These are phyloP conservation scores for Tenthredo mesomela DNA, from an alignment of 2,888 invertebrate genomes.

Conservation along the genomic window DNA sequence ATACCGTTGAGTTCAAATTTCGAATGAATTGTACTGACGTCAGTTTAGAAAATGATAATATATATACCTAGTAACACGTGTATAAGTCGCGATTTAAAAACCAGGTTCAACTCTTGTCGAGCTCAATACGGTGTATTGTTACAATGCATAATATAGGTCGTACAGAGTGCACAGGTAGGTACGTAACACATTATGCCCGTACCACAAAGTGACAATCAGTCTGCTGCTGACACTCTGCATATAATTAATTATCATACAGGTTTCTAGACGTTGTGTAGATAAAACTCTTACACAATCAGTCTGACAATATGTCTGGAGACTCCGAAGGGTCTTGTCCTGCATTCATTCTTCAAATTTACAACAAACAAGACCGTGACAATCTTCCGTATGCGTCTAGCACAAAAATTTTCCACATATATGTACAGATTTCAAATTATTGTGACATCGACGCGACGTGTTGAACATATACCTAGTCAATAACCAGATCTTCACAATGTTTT, in stretches of 20 bases:
- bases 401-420: background rate
- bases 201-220: background rate
- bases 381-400: background rate
- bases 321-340: slow-evolving; percentile 9
- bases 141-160: slow-evolving; percentile 21
- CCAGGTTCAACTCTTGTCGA: slow-evolving; percentile 13
- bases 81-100: slow-evolving; percentile 6
- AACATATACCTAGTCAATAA: no score
- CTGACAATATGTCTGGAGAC: slow-evolving; percentile 12
- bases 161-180: slow-evolving; percentile 18
- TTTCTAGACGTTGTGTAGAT: slow-evolving; percentile 23
- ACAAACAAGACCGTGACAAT: background rate
- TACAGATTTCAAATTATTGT: background rate
- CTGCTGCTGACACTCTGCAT: slow-evolving; percentile 8
- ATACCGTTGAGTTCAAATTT: background rate
- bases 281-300: slow-evolving; percentile 7
- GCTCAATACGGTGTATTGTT: slow-evolving; percentile 18
- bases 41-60: background rate
- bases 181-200: slow-evolving; percentile 4
- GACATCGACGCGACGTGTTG: background rate
- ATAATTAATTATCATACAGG: slow-evolving; percentile 28
- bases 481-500: no score
- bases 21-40: background rate
- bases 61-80: background rate
- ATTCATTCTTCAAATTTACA: background rate